phyloP scores from a whole-genome alignment of 2,797 vertebrate species.

The Sebastiscus tertius region DNA sequence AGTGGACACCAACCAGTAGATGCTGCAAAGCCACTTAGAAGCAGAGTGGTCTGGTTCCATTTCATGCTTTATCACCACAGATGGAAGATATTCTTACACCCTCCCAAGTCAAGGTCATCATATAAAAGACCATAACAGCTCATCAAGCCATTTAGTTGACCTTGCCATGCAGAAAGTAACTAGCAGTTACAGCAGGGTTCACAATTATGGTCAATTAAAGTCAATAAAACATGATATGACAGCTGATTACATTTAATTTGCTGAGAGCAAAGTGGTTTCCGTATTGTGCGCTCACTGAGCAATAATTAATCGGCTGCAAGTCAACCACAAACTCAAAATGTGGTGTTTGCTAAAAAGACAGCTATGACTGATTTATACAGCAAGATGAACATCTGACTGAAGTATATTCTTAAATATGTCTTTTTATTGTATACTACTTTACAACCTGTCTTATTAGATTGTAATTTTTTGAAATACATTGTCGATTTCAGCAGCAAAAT shows the following conservation, averaged over 20 bases:
- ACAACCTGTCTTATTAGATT: not conserved
- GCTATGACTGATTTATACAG: slow-evolving; percentile 35
- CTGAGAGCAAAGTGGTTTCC: slow-evolving; percentile 67
- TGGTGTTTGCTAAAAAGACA: slow-evolving; percentile 49
- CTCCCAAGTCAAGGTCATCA: slow-evolving; percentile 69
- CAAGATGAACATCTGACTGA: not conserved
- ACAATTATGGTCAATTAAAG: slow-evolving; percentile 80
- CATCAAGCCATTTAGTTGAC: slow-evolving; percentile 74
- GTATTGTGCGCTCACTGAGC: slow-evolving; percentile 57
- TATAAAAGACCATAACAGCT: slow-evolving; percentile 73
- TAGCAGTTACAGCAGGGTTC: slow-evolving; percentile 71
- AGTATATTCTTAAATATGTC: not conserved
- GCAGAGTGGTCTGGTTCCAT: slow-evolving; percentile 50
- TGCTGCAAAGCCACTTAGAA: slow-evolving; percentile 27
- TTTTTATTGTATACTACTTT: slow-evolving; percentile 4
- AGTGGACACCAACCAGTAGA: slow-evolving; percentile 7
- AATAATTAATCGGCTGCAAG: slow-evolving; percentile 66
- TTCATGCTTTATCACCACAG: slow-evolving; percentile 59
- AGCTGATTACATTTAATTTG: slow-evolving; percentile 78
- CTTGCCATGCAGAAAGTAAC: slow-evolving; percentile 74
- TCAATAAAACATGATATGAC: slow-evolving; percentile 79
- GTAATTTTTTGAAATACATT: not conserved
- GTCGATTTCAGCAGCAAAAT: not conserved
- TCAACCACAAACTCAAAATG: slow-evolving; percentile 52
- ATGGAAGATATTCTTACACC: slow-evolving; percentile 45